phyloP scores from a whole-genome alignment of 2,113 vertebrate genomes.

The Scartelaos histophorus region DNA sequence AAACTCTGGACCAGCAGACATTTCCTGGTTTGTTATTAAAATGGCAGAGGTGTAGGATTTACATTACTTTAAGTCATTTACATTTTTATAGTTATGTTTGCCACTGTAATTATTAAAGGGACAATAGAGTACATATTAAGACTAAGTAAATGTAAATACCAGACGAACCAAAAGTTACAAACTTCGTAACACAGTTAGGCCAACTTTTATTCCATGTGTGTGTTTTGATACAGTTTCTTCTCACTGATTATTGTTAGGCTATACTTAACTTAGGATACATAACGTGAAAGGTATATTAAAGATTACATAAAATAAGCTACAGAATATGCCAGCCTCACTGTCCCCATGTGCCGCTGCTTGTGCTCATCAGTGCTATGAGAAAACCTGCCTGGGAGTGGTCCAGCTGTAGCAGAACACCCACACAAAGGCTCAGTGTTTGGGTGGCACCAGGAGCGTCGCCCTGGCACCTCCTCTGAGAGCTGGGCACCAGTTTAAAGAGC shows the following conservation, averaged over 20 bases:
- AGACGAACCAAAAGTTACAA: too few relatives aligned
- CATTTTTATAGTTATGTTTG: not conserved
- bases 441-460: slow-evolving; percentile 46
- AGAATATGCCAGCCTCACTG: slow-evolving; percentile 22
- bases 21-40: slow-evolving; percentile 45
- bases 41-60: slow-evolving; percentile 20
- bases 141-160: too few relatives aligned
- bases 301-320: slow-evolving; percentile 16
- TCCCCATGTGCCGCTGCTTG: slow-evolving; percentile 15
- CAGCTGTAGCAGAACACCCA: slow-evolving; percentile 52
- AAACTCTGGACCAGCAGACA: slow-evolving; percentile 38
- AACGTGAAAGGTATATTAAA: not conserved
- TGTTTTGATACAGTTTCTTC: not conserved
- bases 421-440: slow-evolving; percentile 66
- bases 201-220: too few relatives aligned
- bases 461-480: slow-evolving; percentile 55
- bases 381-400: slow-evolving; percentile 39
- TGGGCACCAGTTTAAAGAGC: slow-evolving; percentile 60
- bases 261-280: not conserved
- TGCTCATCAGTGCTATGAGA: slow-evolving; percentile 52
- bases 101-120: not conserved
- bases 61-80: not conserved
- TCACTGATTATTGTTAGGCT: not conserved
- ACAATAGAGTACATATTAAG: not conserved
- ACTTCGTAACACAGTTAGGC: too few relatives aligned